phyloP scores from a whole-genome alignment of 2,888 invertebrate species.

The Ceraclea dissimilis region DNA sequence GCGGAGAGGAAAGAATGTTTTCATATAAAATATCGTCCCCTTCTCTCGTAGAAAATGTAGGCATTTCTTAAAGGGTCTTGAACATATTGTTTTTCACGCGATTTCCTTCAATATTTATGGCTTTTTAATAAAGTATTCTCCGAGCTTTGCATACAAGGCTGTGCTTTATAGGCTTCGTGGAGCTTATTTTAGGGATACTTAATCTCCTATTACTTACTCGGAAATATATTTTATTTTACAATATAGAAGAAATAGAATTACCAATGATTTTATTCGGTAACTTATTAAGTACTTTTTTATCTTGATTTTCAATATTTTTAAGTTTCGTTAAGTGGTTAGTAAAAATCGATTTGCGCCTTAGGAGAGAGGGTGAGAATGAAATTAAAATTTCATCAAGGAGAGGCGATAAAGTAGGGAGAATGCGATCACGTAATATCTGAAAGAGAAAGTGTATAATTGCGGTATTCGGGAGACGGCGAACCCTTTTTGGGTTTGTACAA shows the following conservation, averaged over 20 bases:
- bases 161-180: not conserved
- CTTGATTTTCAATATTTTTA: too few relatives aligned
- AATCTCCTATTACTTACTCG: too few relatives aligned
- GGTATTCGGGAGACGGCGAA: constrained; percentile 21
- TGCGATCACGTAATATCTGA: constrained; percentile 17
- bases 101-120: constrained; percentile 24
- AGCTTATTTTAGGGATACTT: not conserved
- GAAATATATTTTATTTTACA: too few relatives aligned
- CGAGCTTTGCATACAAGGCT: constrained; percentile 19
- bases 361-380: constrained; percentile 8
- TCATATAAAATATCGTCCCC: too few relatives aligned
- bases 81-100: constrained; percentile 25
- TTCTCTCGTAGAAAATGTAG: not conserved
- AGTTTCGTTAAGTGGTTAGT: too few relatives aligned
- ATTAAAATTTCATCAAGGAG: constrained; percentile 22
- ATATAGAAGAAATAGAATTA: too few relatives aligned
- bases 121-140: constrained; percentile 22
- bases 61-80: constrained; percentile 19
- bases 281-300: too few relatives aligned
- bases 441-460: constrained; percentile 22
- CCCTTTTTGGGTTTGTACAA: constrained; percentile 14
- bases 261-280: too few relatives aligned
- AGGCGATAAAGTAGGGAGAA: constrained; percentile 11
- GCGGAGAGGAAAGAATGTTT: too few relatives aligned
- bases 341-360: not conserved